Conservation (phyloP, 2,888 invertebrate genomes). For the Lasioglossum morio region DNA sequence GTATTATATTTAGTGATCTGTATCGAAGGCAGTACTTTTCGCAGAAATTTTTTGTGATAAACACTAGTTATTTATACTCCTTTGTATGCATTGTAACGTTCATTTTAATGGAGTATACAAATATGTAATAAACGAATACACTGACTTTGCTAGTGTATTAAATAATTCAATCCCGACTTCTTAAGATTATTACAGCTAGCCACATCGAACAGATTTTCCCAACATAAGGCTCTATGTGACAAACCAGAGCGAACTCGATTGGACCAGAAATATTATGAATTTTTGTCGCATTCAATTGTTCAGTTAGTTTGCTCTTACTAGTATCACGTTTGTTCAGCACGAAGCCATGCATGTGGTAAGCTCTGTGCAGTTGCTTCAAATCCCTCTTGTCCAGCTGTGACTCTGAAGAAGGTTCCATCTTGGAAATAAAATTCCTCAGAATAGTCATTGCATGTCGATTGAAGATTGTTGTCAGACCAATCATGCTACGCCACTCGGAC, state of each 20-base stretch:
- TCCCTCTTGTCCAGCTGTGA: constrained; percentile 77
- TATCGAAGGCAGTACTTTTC: constrained; percentile 14
- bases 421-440: constrained; percentile 74
- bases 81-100: constrained; percentile 46
- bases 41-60: constrained; percentile 22
- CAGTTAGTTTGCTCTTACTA: constrained; percentile 73
- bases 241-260: constrained; percentile 81
- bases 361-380: constrained; percentile 79
- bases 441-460: constrained; percentile 80
- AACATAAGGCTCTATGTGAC: constrained; percentile 77
- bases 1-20: constrained; percentile 18
- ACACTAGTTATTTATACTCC: constrained; percentile 24
- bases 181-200: constrained; percentile 74
- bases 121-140: constrained; percentile 50
- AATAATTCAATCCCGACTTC: neutral
- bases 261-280: constrained; percentile 79
- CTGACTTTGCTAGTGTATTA: constrained; percentile 47
- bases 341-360: constrained; percentile 82
- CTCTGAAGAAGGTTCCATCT: constrained; percentile 67
- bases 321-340: constrained; percentile 78
- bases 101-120: constrained; percentile 37
- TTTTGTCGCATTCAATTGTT: constrained; percentile 78
- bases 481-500: constrained; percentile 76
- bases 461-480: constrained; percentile 79
- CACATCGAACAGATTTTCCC: constrained; percentile 81